Evolutionary conservation across 1,140 invertebrate species (phyloP).

Genomic region (Drosophila nikananu): DNA sequence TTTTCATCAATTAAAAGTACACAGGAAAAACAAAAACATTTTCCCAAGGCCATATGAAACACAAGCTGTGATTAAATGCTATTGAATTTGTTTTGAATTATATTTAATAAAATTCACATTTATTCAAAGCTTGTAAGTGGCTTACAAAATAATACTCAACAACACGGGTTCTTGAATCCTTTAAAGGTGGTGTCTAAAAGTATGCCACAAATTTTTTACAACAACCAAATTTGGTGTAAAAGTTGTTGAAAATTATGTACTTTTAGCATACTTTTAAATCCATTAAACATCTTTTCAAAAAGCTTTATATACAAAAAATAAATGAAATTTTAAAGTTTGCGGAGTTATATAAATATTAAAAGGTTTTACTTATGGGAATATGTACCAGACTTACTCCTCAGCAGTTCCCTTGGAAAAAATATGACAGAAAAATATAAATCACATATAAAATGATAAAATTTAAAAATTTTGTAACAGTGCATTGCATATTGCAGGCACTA

Average conservation of each 20-base stretch:
- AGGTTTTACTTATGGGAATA: background rate
- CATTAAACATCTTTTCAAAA: background rate
- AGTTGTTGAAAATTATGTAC: too few species aligned
- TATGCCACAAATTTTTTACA: background rate
- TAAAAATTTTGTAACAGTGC: background rate
- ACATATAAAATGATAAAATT: background rate
- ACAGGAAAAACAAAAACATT: background rate
- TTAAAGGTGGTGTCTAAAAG: background rate
- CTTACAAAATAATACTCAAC: background rate
- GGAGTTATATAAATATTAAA: slow-evolving; percentile 1
- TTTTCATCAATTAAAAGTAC: slow-evolving; percentile 20
- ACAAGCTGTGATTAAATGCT: background rate
- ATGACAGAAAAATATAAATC: too few species aligned
- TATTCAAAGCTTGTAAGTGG: background rate
- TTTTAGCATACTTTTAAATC: background rate
- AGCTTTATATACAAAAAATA: background rate
- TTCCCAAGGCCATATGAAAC: background rate
- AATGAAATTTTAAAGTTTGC: background rate
- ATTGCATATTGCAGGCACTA: background rate
- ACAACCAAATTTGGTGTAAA: background rate
- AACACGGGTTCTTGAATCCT: background rate
- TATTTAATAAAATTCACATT: background rate
- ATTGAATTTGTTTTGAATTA: background rate
- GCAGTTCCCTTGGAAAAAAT: too few species aligned
- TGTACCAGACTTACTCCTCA: too few species aligned